Conservation (phyloP, 2,113 vertebrate species). For the Penelope pileata region DNA sequence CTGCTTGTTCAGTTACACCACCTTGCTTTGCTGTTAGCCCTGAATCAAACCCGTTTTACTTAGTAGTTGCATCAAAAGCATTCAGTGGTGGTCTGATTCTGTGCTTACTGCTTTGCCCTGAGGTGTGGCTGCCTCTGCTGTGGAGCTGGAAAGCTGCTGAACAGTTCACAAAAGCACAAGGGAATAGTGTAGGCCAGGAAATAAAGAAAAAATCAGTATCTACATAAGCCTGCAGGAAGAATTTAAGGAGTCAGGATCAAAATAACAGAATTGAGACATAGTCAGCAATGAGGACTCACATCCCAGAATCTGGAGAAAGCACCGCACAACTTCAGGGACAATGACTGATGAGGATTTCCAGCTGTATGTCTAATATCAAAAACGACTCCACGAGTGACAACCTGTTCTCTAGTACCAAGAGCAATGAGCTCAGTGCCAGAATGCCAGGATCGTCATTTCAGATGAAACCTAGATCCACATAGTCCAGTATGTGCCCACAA, state of each 20-base stretch:
- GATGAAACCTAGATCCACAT: not conserved
- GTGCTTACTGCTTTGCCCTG: not conserved
- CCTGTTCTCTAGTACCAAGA: not conserved
- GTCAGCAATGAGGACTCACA: conserved; percentile 14
- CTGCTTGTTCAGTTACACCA: conserved; percentile 2
- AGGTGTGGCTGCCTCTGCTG: not conserved
- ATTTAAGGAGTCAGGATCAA: not conserved
- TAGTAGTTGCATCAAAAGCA: not conserved
- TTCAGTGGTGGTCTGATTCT: not conserved
- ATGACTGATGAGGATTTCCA: conserved; percentile 19
- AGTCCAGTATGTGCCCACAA: not conserved
- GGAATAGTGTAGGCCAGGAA: not conserved
- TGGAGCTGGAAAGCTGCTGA: not conserved
- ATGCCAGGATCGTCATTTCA: not conserved
- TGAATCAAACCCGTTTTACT: not conserved
- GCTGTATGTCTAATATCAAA: not conserved
- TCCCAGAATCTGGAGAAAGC: not conserved
- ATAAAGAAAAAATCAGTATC: not conserved
- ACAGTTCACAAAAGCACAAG: not conserved
- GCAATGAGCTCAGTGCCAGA: not conserved
- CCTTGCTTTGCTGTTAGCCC: not conserved
- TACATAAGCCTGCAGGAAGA: conserved; percentile 12
- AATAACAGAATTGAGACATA: not conserved
- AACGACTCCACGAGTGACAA: not conserved
- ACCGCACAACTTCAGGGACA: not conserved